phyloP scores from a whole-genome alignment of 1,140 invertebrate genomes.

The Lordiphosa stackelbergi region DNA sequence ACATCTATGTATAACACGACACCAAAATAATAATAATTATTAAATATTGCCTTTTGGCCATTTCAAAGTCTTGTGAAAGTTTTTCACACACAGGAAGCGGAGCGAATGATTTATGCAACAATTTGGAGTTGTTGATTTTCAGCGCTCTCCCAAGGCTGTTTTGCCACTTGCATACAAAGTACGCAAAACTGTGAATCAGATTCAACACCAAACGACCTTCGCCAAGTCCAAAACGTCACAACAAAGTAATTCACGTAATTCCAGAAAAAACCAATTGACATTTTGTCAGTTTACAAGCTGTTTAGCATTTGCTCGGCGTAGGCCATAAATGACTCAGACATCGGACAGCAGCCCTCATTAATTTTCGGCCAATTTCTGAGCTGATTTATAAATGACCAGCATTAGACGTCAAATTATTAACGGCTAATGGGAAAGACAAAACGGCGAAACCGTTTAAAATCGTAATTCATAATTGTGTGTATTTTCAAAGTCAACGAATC shows the following conservation, averaged over 20 bases:
- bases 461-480: constrained; percentile 37
- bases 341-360: constrained; percentile 15
- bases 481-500: constrained; percentile 44
- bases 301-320: constrained; percentile 47
- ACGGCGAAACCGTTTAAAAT: constrained; percentile 24
- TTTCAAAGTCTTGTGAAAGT: constrained; percentile 50
- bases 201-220: constrained; percentile 55
- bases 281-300: constrained; percentile 36
- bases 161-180: constrained; percentile 52
- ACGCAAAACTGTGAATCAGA: constrained; percentile 52
- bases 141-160: constrained; percentile 52
- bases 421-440: constrained; percentile 28
- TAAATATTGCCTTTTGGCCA: constrained; percentile 33
- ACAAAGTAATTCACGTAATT: constrained; percentile 22
- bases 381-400: constrained; percentile 21
- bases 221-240: constrained; percentile 52
- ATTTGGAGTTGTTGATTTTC: constrained; percentile 32
- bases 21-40: constrained; percentile 49
- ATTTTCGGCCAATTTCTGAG: constrained; percentile 24
- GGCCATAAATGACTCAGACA: constrained; percentile 43
- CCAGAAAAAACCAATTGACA: constrained; percentile 46
- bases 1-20: constrained; percentile 50
- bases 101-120: constrained; percentile 59
- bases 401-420: constrained; percentile 26
- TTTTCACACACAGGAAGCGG: constrained; percentile 55